Percentiles rank a stretch among this genome's conserved stretches.
phyloP scores from a whole-genome alignment of 2,797 vertebrate species.

The Sebastes taczanowskii region DNA sequence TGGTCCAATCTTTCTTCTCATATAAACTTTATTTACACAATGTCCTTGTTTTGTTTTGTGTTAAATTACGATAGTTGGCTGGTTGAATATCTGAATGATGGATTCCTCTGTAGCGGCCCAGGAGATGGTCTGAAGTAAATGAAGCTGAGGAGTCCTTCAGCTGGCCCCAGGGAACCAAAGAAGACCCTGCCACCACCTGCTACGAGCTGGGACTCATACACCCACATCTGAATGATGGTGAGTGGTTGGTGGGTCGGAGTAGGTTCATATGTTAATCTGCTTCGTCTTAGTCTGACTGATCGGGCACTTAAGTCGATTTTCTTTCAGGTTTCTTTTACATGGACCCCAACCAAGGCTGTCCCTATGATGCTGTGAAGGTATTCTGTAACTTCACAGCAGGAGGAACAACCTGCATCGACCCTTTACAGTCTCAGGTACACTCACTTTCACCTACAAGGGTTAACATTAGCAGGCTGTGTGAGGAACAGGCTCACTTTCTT shows the following conservation, averaged over 20 bases:
- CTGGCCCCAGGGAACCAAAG: constrained; percentile 71
- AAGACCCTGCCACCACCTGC: constrained; percentile 80
- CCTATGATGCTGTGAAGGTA: constrained; percentile 78
- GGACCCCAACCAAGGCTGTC: constrained; percentile 85
- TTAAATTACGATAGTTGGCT: not conserved
- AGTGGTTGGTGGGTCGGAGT: not conserved
- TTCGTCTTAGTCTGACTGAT: not conserved
- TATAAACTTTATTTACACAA: not conserved
- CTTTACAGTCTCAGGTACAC: constrained; percentile 71
- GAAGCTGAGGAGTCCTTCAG: constrained; percentile 45
- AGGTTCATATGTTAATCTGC: not conserved
- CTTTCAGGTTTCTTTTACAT: constrained; percentile 82
- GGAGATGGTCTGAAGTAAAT: constrained; percentile 40
- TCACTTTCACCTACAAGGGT: not conserved
- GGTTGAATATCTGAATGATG: not conserved
- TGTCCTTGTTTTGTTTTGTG: not conserved
- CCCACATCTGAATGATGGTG: constrained; percentile 78
- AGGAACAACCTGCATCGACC: constrained; percentile 80
- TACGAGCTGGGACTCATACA: constrained; percentile 74
- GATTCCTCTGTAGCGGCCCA: constrained; percentile 26
- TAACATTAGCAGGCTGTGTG: not conserved
- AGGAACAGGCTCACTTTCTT: not conserved
- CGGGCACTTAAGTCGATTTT: not conserved
- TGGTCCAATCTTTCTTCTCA: constrained; percentile 52
- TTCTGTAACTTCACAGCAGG: constrained; percentile 86